Evolutionary conservation across 2,888 invertebrate species (phyloP), one percentile per base, ranked within the genome.

Genomic region (Urechis unicinctus): DNA sequence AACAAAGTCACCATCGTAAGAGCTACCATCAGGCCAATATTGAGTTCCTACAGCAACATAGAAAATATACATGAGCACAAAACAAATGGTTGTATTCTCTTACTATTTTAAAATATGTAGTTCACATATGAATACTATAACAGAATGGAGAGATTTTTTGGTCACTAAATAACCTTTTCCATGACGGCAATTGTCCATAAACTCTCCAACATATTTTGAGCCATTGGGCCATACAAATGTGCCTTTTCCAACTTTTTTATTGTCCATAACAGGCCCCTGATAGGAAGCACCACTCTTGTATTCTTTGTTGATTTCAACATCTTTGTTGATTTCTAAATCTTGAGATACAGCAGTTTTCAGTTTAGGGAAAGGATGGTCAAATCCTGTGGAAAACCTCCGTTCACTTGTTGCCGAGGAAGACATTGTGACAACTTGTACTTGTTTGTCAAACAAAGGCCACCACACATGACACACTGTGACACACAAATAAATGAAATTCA

Each of bases 191-290:
- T 77, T 74, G 43, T 74, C 69, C 29, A 59, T 50, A 57, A 67
- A 77, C 41, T 75, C 71, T 28, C 77, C 77, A 30, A 74, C 72
- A 62, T 77, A 78, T 47, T 64, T 61, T 43, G 72, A 71, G 28
- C 75, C 75, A 66, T 74, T 72, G 30, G 77, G 74, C 77, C 77
- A 78, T 1, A 63, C 66, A 55, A 78, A 77, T 3, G 66, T 63
- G 9, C 77, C 77, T 6, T 63, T 57, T 2, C 76, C 77, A 24
- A 43, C 42, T 6, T 50, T 50, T 44, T 51, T 56, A 30, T 56
- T 46, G 42, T 52, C 54, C 17, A 43, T 28, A 13, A 60, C 45
- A 25, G 46, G 51, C 2, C 61, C 61, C 29, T 44, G 25, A 48
- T 60, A 61, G 13, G 24, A 36, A 3, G 61, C 61, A 21, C 61